Conservation (phyloP, 2,888 invertebrate genomes). For the Cacoxenus indagator region DNA sequence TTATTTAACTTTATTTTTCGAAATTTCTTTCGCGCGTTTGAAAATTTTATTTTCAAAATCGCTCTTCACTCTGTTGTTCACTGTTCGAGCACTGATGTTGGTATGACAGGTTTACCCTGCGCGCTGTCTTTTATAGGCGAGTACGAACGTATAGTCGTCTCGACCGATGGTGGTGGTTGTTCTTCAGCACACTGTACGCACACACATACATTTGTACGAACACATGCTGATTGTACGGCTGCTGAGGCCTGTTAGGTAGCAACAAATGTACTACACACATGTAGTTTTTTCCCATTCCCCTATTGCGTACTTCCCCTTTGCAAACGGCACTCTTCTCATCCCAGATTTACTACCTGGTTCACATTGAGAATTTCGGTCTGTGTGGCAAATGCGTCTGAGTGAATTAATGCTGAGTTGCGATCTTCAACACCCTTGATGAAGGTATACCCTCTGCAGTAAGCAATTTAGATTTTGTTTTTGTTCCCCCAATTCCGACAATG, state of each 20-base stretch:
- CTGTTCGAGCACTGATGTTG: conserved; percentile 63
- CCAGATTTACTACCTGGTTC: conserved; percentile 29
- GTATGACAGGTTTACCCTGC: conserved; percentile 67
- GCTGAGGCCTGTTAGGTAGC: conserved; percentile 46
- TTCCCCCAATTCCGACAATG: neutral
- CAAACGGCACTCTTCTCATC: conserved; percentile 16
- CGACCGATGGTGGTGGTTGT: conserved; percentile 50
- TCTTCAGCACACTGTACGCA: conserved; percentile 45
- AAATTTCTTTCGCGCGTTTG: conserved; percentile 33
- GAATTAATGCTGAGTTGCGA: conserved; percentile 30
- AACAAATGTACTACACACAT: conserved; percentile 26
- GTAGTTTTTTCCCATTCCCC: conserved; percentile 54
- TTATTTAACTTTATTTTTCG: neutral
- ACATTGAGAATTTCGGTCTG: conserved; percentile 40
- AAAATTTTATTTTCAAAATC: conserved; percentile 3
- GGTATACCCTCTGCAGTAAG: conserved; percentile 13
- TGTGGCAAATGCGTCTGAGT: conserved; percentile 41
- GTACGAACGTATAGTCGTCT: conserved; percentile 29
- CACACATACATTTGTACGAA: conserved; percentile 31
- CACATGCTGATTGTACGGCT: conserved; percentile 42
- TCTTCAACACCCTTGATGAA: conserved; percentile 16
- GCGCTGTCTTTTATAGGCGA: conserved; percentile 60
- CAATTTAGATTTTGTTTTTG: neutral
- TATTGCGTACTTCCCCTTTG: conserved; percentile 57
- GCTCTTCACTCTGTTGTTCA: conserved; percentile 47